phyloP scores from a whole-genome alignment of 2,888 invertebrate species.

The Pyrrhosoma nymphula region DNA sequence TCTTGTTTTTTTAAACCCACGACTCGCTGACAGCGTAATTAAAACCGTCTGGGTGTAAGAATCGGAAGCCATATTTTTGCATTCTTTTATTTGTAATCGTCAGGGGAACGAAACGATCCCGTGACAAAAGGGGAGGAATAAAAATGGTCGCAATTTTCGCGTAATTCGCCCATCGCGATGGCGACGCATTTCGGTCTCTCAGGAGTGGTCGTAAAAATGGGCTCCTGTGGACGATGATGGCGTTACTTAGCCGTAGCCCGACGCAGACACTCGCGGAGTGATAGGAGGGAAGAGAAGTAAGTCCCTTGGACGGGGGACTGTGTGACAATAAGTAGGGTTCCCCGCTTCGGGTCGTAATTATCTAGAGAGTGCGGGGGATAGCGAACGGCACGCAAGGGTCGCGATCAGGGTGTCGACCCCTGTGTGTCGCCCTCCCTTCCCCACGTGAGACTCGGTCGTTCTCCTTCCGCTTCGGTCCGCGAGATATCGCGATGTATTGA shows the following conservation, averaged over 20 bases:
- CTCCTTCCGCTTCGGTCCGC: background rate
- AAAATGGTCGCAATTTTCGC: background rate
- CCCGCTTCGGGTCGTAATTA: background rate
- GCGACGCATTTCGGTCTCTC: background rate
- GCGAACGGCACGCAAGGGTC: background rate
- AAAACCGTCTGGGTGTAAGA: background rate
- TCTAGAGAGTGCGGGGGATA: background rate
- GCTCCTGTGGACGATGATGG: background rate
- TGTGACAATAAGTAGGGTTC: background rate
- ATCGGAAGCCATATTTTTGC: background rate
- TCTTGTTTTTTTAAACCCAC: background rate
- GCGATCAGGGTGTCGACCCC: constrained; percentile 17
- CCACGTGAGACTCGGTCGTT: background rate
- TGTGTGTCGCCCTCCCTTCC: background rate
- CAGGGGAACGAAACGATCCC: background rate
- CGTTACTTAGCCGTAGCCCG: background rate
- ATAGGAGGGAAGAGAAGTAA: background rate
- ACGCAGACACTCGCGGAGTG: background rate
- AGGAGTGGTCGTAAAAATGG: background rate
- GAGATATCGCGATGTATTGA: no score
- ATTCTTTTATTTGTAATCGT: background rate
- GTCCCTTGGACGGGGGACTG: background rate
- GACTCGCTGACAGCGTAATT: background rate
- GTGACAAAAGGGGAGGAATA: background rate
- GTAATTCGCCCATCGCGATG: background rate